Evolutionary conservation across 2,888 invertebrate species (phyloP), one percentile per base, ranked within the genome.

Genomic region (Agrilus cyanescens): DNA sequence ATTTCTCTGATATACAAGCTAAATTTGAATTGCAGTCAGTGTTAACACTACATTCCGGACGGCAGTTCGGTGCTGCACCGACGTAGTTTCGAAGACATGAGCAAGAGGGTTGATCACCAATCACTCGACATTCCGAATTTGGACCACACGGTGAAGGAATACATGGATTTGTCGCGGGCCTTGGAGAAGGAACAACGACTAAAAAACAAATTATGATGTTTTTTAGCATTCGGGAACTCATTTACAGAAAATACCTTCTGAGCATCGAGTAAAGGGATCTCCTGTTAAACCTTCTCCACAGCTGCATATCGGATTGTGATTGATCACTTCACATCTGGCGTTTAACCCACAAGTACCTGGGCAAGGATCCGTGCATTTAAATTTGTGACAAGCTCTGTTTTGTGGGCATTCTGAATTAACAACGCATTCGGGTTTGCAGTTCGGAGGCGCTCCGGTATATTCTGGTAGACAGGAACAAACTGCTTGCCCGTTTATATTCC

Each of bases 1-100:
- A 87, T 61, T 75, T 82, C 57, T 82, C 78, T 51, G 78, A 76
- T 36, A 87, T 80, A 57, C 89, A 89, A 32, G 87, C 85, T 53
- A 75, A 69, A 57, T 80, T 78, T 55, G 79, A 80, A 6, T 79
- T 65, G 60, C 89, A 89, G 54, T 87, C 87, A 0, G 82, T 71
- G 58, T 82, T 83, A 20, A 85, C 63, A 2, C 63, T 62, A 56
- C 72, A 72, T 58, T 76, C 75, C 12, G 75, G 74, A 49, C 72
- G 58, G 51, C 76, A 76, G 45, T 71, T 71, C 13, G 75, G 75
- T 25, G 76, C 85, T 38, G 75, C 74, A 33, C 85, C 85, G 43
- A 79, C 75, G 56, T 79, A 84, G 47, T 73, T 75, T 1, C 71
- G 60, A 48, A 75, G 61, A 61, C 88, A 89, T 35, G 82, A 77